Conservation (phyloP, 2,113 vertebrate genomes). For the Xenotilapia flavipinnis region DNA sequence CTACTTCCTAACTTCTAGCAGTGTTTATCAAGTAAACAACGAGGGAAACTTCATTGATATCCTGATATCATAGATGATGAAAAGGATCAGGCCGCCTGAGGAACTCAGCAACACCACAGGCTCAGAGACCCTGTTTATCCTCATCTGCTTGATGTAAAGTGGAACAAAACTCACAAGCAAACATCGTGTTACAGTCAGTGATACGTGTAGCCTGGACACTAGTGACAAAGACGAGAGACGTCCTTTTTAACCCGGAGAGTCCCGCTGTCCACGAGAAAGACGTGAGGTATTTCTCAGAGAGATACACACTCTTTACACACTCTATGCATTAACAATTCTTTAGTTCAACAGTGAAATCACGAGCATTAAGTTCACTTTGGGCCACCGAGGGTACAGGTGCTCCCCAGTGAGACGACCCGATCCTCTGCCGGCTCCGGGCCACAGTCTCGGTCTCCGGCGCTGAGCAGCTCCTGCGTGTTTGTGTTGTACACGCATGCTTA, state of each 20-base stretch:
- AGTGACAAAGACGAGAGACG: not conserved
- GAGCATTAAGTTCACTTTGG: not conserved
- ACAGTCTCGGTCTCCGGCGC: not conserved
- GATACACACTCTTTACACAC: not conserved
- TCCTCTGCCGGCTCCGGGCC: not conserved
- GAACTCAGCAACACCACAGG: not conserved
- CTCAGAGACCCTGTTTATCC: not conserved
- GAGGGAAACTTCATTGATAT: not conserved
- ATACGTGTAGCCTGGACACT: not conserved
- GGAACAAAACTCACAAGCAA: not conserved
- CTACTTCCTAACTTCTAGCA: not conserved
- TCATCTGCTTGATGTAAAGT: not conserved
- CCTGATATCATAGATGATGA: not conserved
- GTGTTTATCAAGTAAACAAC: not conserved
- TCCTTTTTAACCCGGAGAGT: not conserved
- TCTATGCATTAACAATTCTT: not conserved
- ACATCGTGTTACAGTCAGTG: not conserved
- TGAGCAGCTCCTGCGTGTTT: not conserved
- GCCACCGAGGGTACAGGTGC: not conserved
- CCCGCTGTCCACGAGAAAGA: not conserved
- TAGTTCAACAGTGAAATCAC: not conserved
- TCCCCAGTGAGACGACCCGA: not conserved
- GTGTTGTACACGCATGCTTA: not conserved
- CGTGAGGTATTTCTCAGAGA: fast-evolving
- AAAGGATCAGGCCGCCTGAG: not conserved